Evolutionary conservation across 1,140 invertebrate genomes (phyloP).

Genomic region (Hestina assimilis): DNA sequence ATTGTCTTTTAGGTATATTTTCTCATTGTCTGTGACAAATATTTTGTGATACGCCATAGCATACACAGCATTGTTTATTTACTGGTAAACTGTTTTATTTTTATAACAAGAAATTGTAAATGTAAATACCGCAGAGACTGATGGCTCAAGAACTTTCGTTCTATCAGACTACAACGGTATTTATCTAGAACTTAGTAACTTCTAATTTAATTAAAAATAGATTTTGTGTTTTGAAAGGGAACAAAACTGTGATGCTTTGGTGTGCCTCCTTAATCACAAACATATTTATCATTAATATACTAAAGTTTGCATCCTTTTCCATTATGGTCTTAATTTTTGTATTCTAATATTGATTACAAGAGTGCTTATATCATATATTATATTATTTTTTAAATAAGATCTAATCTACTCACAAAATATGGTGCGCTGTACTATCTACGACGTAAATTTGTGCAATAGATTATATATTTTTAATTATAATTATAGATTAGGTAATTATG

Average conservation of each 20-base stretch:
- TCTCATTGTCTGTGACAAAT: constrained; percentile 29
- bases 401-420: constrained; percentile 38
- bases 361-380: constrained; percentile 21
- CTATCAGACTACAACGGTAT: constrained; percentile 69
- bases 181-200: constrained; percentile 30
- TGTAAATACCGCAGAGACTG: constrained; percentile 70
- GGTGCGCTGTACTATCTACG: constrained; percentile 30
- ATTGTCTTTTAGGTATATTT: no score
- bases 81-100: background rate
- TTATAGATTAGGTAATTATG: constrained; percentile 17
- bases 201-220: background rate
- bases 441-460: constrained; percentile 35
- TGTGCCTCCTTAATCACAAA: constrained; percentile 59
- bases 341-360: constrained; percentile 20
- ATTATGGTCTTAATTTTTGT: constrained; percentile 20
- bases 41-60: constrained; percentile 52
- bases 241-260: constrained; percentile 42
- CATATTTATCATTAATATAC: constrained; percentile 45
- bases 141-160: constrained; percentile 74
- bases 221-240: constrained; percentile 12
- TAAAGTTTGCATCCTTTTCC: constrained; percentile 49
- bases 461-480: constrained; percentile 21
- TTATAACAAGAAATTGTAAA: background rate
- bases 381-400: constrained; percentile 26
- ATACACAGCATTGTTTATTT: constrained; percentile 9